Evolutionary conservation across 92 coral and sea anemone genomes (phyloP).

Genomic region (Paragorgia papillata): DNA sequence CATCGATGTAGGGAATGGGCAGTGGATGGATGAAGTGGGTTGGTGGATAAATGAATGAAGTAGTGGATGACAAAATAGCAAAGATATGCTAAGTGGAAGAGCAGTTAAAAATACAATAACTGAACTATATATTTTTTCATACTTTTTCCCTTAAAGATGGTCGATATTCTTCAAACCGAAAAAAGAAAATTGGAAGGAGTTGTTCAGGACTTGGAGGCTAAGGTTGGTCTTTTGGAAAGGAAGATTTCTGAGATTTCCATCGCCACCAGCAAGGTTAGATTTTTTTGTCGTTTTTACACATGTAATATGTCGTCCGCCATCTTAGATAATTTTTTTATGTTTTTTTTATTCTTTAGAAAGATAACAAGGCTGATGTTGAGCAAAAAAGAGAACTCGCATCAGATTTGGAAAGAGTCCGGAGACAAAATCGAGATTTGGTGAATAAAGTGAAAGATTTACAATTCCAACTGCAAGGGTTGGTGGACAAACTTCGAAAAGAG

Average conservation of each 20-base stretch:
- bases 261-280: background rate
- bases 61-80: too few relatives aligned
- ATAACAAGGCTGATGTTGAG: constrained; percentile 9
- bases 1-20: background rate
- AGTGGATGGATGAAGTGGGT: background rate
- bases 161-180: constrained; percentile 63
- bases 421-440: constrained; percentile 23
- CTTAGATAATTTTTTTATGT: background rate
- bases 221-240: constrained; percentile 61
- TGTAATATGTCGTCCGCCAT: too few relatives aligned
- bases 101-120: too few relatives aligned
- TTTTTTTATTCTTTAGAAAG: background rate
- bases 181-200: constrained; percentile 63
- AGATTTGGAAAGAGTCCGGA: constrained; percentile 17
- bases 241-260: constrained; percentile 49
- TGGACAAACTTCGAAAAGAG: constrained; percentile 62
- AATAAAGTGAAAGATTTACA: constrained; percentile 51
- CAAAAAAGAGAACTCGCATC: background rate
- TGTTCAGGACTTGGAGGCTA: constrained; percentile 63
- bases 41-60: too few relatives aligned
- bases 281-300: too few relatives aligned
- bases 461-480: constrained; percentile 53
- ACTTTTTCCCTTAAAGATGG: constrained; percentile 48
- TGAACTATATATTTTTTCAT: too few relatives aligned
- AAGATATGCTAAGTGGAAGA: too few relatives aligned